These are phyloP conservation scores for Caloenas nicobarica DNA, from an alignment of 2,113 vertebrate species.

Conservation along the genomic window DNA sequence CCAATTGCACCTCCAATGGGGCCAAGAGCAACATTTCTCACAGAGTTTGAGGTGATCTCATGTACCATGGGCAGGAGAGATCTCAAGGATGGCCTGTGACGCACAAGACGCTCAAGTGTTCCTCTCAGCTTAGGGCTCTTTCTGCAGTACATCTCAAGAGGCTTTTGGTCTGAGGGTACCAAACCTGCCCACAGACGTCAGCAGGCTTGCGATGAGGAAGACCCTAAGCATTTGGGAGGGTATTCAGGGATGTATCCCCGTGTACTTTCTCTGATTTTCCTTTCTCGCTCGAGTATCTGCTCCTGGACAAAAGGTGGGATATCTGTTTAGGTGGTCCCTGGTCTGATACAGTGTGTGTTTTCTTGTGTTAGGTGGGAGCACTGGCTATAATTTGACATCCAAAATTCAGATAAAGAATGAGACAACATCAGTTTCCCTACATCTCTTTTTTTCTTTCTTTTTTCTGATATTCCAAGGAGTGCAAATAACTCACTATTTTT, in stretches of 20 bases:
- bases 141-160: neutral
- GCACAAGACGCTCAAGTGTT: neutral
- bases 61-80: neutral
- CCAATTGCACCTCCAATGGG: neutral
- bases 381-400: neutral
- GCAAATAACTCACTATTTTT: neutral
- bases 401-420: neutral
- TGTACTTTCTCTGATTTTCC: neutral
- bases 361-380: neutral
- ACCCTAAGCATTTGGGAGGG: neutral
- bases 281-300: neutral
- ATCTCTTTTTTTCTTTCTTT: neutral
- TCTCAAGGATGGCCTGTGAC: neutral
- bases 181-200: neutral
- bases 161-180: neutral
- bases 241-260: neutral
- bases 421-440: neutral
- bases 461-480: neutral
- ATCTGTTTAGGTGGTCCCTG: neutral
- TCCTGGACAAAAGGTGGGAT: neutral
- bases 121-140: neutral
- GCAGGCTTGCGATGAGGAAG: neutral
- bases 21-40: neutral
- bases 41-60: accelerated
- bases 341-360: neutral